Percentiles rank a stretch among this genome's conserved stretches.
Evolutionary conservation across 2,888 invertebrate species (phyloP).

Genomic region (Ophion costatus): DNA sequence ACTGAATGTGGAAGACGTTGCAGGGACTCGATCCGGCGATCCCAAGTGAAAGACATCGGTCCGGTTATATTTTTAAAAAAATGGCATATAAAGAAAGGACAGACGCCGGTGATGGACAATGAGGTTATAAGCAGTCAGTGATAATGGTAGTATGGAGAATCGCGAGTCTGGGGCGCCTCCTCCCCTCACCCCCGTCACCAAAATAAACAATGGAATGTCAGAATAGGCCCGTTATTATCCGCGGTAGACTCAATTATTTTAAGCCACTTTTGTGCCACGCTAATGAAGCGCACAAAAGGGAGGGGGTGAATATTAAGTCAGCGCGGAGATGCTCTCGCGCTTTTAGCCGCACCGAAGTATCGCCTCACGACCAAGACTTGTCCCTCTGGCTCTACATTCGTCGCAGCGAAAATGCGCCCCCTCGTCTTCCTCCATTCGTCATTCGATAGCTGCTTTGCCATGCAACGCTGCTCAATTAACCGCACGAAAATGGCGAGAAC

Average conservation of each 20-base stretch:
- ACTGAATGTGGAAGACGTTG: background rate
- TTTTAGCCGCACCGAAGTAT: constrained; percentile 45
- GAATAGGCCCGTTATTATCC: constrained; percentile 78
- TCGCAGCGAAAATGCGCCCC: constrained; percentile 5
- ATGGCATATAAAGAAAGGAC: constrained; percentile 72
- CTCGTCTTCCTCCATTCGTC: background rate
- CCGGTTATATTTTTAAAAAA: no score
- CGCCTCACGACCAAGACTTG: constrained; percentile 29
- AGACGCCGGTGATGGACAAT: constrained; percentile 70
- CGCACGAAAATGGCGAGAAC: no score
- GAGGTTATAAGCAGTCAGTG: constrained; percentile 73
- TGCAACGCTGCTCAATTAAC: constrained; percentile 5
- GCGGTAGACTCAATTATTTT: constrained; percentile 81
- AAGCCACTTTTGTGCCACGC: constrained; percentile 81
- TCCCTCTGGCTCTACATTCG: constrained; percentile 62
- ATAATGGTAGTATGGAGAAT: constrained; percentile 74
- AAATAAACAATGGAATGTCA: constrained; percentile 78
- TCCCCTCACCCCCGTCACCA: background rate
- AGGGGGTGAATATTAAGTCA: constrained; percentile 75
- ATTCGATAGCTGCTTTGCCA: constrained; percentile 23
- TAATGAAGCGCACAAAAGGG: constrained; percentile 80
- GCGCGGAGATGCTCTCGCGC: constrained; percentile 54
- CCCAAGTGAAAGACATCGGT: constrained; percentile 15
- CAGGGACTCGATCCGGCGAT: background rate
- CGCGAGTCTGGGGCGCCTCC: constrained; percentile 68